A percentile compares a stretch with the other conserved stretches of the same genome.
These are phyloP conservation scores for Epirrita christyi DNA, from an alignment of 2,888 invertebrate species.

Conservation along the genomic window DNA sequence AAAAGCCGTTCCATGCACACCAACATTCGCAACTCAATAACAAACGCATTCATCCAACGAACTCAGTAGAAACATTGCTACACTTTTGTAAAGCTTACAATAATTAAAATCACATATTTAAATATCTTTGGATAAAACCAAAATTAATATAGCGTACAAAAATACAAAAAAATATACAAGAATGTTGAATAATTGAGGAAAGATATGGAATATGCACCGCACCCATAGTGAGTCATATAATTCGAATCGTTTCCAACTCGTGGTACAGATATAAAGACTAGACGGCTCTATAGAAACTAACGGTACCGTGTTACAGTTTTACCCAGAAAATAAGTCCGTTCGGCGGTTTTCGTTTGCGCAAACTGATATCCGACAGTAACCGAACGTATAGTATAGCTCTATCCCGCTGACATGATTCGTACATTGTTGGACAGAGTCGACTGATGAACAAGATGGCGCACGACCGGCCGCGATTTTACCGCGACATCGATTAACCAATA, in stretches of 20 bases:
- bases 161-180: constrained; percentile 80
- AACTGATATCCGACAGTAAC: too few species aligned
- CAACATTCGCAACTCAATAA: constrained; percentile 58
- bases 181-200: constrained; percentile 60
- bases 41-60: constrained; percentile 61
- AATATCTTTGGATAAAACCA: constrained; percentile 84
- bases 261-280: constrained; percentile 33
- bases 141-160: constrained; percentile 80
- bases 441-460: too few species aligned
- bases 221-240: constrained; percentile 34
- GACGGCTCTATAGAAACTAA: constrained; percentile 33
- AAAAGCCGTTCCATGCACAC: constrained; percentile 35
- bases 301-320: constrained; percentile 13
- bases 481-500: too few species aligned
- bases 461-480: too few species aligned
- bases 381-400: too few species aligned
- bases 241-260: constrained; percentile 32
- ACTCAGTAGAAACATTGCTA: constrained; percentile 65
- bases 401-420: too few species aligned
- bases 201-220: constrained; percentile 44
- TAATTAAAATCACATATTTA: constrained; percentile 82
- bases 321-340: too few species aligned
- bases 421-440: too few species aligned
- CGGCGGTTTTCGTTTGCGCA: too few species aligned
- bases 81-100: constrained; percentile 81